Base-by-base conservation (phyloP, 2,113 vertebrate genomes). In the Neoarius graeffei region DNA sequence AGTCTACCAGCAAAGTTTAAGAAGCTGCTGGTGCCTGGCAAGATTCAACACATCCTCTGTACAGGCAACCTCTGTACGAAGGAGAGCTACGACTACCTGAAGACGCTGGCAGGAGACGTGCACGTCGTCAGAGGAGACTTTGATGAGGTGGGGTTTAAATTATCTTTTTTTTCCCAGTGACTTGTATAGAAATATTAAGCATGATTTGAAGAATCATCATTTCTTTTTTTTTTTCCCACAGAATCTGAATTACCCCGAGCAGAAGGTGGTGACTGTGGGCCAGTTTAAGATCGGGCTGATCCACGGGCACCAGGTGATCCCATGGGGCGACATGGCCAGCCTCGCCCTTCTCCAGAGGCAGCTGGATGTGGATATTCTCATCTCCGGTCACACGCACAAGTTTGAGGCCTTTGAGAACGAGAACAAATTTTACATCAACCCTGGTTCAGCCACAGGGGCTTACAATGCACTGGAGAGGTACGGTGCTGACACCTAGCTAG, bases 371-470 rank as follows among this genome's bases (percentile, higher is more conserved):
- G 99, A 99, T 95, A 99, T 99, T 94, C 97, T 99, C 86, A 99
- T 99, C 93, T 99, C 99, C 0, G 99, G 98, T 85, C 99, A 99
- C 89, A 99, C 98, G n/a, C 98, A 99, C 92, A 99, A 98, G 94
- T 99, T 99, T 64, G 98, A 99, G 94, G 98, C 98, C 0, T 99
- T 99, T 74, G 98, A 99, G 92, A 98, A 99, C 1, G 98, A 99
- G 92, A 99, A 99, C 94, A 99, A 99, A 93, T 99, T 99, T 95
- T 99, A 99, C 91, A 99, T 99, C 92, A 99, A 99, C 91, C 98
- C 99, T 0, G 99, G 98, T 66, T 99, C 99, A 81, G 98, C 99
- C 85, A 99, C 98, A n/a, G 99, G 99, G 89, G 99, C 99, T 20
- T 99, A 99, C 93, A 98, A 96, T 71, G 97, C 98, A 91, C 96